Evolutionary conservation across 2,113 vertebrate genomes (phyloP).

Genomic region (Podiceps cristatus): DNA sequence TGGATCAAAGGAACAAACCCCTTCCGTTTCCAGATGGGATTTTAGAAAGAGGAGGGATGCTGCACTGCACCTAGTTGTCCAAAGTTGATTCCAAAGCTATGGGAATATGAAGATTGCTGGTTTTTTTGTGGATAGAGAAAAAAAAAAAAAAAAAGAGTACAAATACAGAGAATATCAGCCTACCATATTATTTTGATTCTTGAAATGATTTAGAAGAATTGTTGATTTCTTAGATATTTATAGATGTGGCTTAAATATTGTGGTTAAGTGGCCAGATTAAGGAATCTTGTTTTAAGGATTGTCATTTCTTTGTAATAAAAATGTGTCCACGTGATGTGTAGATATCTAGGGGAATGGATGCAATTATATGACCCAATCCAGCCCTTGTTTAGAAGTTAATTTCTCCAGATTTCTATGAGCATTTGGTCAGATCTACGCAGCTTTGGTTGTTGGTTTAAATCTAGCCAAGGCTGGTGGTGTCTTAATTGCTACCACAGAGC

Average conservation of each 20-base stretch:
- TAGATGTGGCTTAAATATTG: neutral
- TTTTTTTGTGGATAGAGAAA: neutral
- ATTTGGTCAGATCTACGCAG: constrained; percentile 48
- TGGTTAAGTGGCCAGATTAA: neutral
- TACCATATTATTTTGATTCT: neutral
- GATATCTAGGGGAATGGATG: neutral
- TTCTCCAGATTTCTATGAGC: constrained; percentile 23
- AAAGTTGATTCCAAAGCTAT: neutral
- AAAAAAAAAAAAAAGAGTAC: no score
- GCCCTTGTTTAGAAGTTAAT: constrained; percentile 38
- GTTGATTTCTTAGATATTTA: neutral
- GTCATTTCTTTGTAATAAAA: neutral
- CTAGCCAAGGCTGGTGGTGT: constrained; percentile 63
- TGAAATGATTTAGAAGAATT: neutral
- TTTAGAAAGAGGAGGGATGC: neutral
- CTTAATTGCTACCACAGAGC: constrained; percentile 72
- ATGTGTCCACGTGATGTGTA: neutral
- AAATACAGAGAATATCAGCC: neutral
- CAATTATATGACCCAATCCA: neutral
- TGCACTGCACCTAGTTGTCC: neutral
- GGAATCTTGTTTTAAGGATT: neutral
- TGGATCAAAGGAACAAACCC: neutral
- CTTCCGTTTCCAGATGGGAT: neutral
- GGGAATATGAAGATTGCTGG: neutral
- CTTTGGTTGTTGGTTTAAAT: constrained; percentile 68